Conservation (phyloP, 2,888 invertebrate species). For the Chalcosyrphus nemorum region DNA sequence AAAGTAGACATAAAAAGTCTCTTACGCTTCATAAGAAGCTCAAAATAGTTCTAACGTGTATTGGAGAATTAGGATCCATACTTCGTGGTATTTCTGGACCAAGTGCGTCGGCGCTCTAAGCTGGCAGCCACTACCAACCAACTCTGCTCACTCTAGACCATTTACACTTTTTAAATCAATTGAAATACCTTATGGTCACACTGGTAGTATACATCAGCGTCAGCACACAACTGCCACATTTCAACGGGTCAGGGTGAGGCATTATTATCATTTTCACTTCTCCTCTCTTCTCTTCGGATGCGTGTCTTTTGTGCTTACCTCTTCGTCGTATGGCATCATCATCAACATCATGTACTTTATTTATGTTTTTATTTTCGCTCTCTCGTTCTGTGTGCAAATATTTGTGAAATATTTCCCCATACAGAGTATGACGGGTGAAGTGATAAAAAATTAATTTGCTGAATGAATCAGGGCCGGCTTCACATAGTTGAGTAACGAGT, state of each 20-base stretch:
- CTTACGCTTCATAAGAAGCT: too few relatives aligned
- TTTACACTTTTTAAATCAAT: too few relatives aligned
- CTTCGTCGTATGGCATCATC: conserved; percentile 33
- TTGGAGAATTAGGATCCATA: too few relatives aligned
- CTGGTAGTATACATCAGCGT: background rate
- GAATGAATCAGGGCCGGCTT: conserved; percentile 60
- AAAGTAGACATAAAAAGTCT: too few relatives aligned
- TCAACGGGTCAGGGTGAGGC: conserved; percentile 68
- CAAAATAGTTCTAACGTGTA: too few relatives aligned
- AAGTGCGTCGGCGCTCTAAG: too few relatives aligned
- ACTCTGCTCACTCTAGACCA: too few relatives aligned
- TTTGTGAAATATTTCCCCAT: conserved; percentile 56
- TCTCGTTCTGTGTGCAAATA: conserved; percentile 27
- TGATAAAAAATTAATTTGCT: conserved; percentile 67
- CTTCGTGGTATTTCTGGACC: too few relatives aligned
- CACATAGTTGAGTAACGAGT: conserved; percentile 5
- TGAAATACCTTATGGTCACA: too few relatives aligned
- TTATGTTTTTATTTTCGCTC: conserved; percentile 15
- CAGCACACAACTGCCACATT: conserved; percentile 3
- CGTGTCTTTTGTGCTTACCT: conserved; percentile 46
- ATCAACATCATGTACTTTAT: conserved; percentile 41
- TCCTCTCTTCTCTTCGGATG: conserved; percentile 17
- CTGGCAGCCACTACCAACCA: too few relatives aligned
- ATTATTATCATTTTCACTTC: conserved; percentile 37
- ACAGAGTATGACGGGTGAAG: background rate